Evolutionary conservation across 53 echinoderm and acorn worm species (phyloP).

Genomic region (Temnopleurus reevesii): DNA sequence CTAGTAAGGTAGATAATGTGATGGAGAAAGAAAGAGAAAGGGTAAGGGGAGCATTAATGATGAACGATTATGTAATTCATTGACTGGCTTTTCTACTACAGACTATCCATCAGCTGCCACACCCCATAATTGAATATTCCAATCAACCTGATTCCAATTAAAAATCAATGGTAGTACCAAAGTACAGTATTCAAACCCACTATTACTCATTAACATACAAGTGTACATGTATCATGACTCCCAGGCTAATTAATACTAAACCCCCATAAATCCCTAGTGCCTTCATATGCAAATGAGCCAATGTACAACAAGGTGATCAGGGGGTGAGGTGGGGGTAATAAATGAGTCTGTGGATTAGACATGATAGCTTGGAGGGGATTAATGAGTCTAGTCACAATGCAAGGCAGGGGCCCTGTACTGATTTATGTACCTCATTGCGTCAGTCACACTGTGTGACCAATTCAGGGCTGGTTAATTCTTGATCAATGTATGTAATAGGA

Average conservation of each 20-base stretch:
- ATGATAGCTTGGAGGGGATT: neutral
- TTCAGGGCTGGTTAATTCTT: no score
- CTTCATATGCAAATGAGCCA: slow-evolving; percentile 21
- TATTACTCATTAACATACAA: neutral
- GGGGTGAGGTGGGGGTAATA: neutral
- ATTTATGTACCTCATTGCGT: neutral
- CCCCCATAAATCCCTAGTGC: slow-evolving; percentile 11
- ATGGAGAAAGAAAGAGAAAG: neutral
- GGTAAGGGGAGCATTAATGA: neutral
- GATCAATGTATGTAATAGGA: no score
- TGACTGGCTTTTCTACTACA: neutral
- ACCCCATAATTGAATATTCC: neutral
- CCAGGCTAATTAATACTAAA: slow-evolving; percentile 24
- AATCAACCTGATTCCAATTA: neutral
- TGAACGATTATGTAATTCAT: neutral
- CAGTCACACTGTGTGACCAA: no score
- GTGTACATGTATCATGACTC: neutral
- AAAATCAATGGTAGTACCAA: neutral
- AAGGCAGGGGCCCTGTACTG: neutral
- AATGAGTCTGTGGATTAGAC: neutral
- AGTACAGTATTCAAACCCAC: neutral
- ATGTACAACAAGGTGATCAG: neutral
- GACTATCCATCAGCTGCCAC: neutral
- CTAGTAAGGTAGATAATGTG: neutral
- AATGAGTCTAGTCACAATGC: slow-evolving; percentile 15